Evolutionary conservation across 1,140 invertebrate genomes (phyloP), one percentile per base, ranked within the genome.

Genomic region (Vollenhovia emeryi): DNA sequence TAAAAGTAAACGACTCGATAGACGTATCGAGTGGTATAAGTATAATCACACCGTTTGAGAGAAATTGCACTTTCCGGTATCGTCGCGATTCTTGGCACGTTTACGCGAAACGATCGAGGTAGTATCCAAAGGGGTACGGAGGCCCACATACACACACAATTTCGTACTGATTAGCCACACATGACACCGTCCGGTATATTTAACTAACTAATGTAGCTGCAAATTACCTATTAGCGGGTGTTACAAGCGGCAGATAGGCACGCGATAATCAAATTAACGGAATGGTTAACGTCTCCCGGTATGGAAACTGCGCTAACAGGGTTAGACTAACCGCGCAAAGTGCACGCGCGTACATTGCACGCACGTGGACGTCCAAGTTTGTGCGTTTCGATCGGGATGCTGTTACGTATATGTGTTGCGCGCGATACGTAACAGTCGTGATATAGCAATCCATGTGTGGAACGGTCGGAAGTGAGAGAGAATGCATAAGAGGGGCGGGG

Each of bases 311-410:
- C 48, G 50, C 76, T 91, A 90, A 92, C 82, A 57, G 85, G 84
- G 86, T 91, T 91, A 91, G 84, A 66, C 86, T 87, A 89, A 90
- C 84, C 85, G 86, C 86, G 80, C 86, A 89, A 91, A 92, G 87
- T 92, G 86, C 86, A 83, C 86, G 71, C 84, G 93, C 92, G 92
- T 91, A 96, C 85, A 96, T n/a, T n/a, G n/a, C 86, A 69, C 86
- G 93, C 92, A 92, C 91, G 96, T 73, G 43, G 57, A 79, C 15
- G 59, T 52, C 57, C 60, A 52, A 79, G 76, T 68, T 76, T 76
- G 57, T 62, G 74, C 57, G 27, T 76, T 79, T 68, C 60, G 45
- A 50, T 45, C 55, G 52, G n/a, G n/a, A 59, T n/a, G 18, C n/a
- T n/a, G n/a, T n/a, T n/a, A n/a, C 24, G 27, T 15, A 8, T n/a